Conservation (phyloP, 2,113 vertebrate species). For the Marcusenius ussheri region DNA sequence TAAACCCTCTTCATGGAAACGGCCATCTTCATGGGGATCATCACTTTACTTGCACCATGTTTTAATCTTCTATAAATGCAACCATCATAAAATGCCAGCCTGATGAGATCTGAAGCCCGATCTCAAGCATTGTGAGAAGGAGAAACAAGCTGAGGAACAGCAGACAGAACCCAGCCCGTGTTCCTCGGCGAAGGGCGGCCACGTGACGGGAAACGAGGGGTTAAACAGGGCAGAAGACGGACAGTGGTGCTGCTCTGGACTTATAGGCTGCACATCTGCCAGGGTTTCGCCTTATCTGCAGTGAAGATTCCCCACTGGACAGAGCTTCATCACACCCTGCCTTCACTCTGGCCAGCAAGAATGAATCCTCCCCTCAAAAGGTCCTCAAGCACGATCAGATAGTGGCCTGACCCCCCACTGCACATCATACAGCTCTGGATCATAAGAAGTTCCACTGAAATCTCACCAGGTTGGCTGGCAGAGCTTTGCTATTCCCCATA, state of each 20-base stretch:
- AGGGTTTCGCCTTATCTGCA: background rate
- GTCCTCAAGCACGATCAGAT: background rate
- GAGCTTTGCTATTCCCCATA: background rate
- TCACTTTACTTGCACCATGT: background rate
- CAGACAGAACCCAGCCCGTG: background rate
- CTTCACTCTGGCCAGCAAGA: slow-evolving; percentile 26
- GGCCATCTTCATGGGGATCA: background rate
- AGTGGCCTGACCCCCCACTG: background rate
- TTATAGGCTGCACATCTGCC: background rate
- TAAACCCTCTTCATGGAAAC: background rate
- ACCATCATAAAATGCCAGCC: background rate
- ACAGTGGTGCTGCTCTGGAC: background rate
- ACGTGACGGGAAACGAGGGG: background rate
- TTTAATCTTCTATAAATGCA: background rate
- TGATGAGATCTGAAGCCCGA: background rate
- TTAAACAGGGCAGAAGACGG: background rate
- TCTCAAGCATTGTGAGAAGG: background rate
- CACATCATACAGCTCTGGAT: background rate
- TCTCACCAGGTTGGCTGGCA: background rate
- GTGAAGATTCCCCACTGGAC: slow-evolving; percentile 12
- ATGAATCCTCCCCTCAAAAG: background rate
- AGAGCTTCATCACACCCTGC: slow-evolving; percentile 14
- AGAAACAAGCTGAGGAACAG: background rate
- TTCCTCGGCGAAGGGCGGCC: background rate
- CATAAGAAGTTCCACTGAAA: background rate